phyloP scores from a whole-genome alignment of 2,113 vertebrate species.

The Chloroceryle aenea region DNA sequence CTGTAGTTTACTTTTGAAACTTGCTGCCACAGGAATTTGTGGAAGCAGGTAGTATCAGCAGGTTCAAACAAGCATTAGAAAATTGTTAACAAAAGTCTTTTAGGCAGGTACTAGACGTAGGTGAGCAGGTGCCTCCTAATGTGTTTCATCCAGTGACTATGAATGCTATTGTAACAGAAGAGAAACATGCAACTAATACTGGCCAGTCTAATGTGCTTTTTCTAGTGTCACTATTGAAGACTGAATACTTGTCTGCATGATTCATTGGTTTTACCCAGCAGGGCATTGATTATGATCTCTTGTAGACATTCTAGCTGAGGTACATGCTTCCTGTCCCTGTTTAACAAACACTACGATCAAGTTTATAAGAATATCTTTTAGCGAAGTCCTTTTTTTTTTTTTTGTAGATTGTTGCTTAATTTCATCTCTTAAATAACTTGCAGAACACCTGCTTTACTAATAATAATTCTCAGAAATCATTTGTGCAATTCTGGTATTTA shows the following conservation, averaged over 20 bases:
- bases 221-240: not conserved
- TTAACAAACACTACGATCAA: not conserved
- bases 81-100: not conserved
- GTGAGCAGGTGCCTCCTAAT: not conserved
- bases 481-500: slow-evolving; percentile 18
- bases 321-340: not conserved
- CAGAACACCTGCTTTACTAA: not conserved
- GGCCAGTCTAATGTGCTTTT: not conserved
- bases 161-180: not conserved
- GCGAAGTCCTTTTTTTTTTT: not conserved
- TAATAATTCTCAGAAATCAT: not conserved
- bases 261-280: not conserved
- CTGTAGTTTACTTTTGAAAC: not conserved
- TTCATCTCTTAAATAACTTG: not conserved
- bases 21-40: not conserved
- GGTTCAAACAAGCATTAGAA: not conserved
- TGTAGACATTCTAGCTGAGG: not conserved
- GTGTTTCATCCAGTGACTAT: not conserved
- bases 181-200: not conserved
- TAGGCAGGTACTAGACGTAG: not conserved
- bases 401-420: not conserved
- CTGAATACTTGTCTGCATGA: not conserved
- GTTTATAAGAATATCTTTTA: not conserved
- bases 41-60: not conserved
- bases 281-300: not conserved